Evolutionary conservation across 2,113 vertebrate species (phyloP), one percentile per base, ranked within the genome.

Genomic region (Dipodomys ordii): DNA sequence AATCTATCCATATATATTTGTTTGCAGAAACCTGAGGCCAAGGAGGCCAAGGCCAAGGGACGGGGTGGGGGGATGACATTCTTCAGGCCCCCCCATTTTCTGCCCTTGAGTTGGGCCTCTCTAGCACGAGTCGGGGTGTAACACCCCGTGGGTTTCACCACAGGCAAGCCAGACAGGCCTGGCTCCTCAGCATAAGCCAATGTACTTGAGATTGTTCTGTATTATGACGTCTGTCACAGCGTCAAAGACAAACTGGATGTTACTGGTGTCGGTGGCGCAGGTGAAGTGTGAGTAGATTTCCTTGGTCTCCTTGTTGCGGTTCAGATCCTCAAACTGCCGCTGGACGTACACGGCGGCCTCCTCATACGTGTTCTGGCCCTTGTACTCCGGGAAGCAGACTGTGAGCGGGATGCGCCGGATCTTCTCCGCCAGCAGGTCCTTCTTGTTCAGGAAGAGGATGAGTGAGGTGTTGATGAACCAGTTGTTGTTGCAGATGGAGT

Each of bases 401-500:
- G 99, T 99, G 95, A 99, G 98, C 6, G 99, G 99, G 92, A 99
- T 99, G 96, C 99, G 99, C 93, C 99, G 99, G 97, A 99, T 99
- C 98, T 99, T 99, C 98, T 99, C 99, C 1, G 99, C 99, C 98
- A 99, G 98, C 98, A 99, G 99, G 98, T 99, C 99, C 98, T 99
- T 99, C 99, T 99, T 99, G 98, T 99, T 99, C 98, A 99, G 99
- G 98, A 99, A 99, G 97, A 99, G 99, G 97, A 99, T 99, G 97
- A 99, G 99, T 2, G 99, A 99, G 32, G 99, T 99, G 98, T 99
- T 99, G 98, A 99, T 99, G 97, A 99, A 99, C 99, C 99, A 99
- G 98, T 99, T 99, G 99, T 99, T 99, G 99, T 99, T 99, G 98
- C 99, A 99, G 98, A 99, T 99, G 95, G 99, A 99, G 98, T 99